These are phyloP conservation scores for Podocnemis expansa DNA, from an alignment of 2,113 vertebrate species.

Conservation along the genomic window DNA sequence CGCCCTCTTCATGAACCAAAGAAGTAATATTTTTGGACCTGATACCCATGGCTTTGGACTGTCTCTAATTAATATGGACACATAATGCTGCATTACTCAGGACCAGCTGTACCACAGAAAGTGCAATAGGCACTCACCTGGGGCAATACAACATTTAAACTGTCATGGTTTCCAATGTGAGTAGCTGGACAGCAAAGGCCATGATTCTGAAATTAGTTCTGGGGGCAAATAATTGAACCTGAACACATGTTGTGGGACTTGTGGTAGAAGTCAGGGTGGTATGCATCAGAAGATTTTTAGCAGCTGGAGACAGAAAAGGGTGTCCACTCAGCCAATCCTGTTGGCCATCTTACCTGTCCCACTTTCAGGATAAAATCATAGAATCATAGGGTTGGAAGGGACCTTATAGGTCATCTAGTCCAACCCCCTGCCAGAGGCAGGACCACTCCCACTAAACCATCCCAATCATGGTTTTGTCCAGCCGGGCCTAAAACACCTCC, in stretches of 20 bases:
- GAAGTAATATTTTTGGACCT: background rate
- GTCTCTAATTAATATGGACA: background rate
- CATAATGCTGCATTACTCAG: background rate
- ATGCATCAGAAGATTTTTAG: background rate
- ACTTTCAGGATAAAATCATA: background rate
- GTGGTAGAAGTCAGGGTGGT: background rate
- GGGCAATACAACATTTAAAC: background rate
- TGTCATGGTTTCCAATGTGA: background rate
- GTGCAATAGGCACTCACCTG: background rate
- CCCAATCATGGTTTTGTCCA: too few relatives aligned
- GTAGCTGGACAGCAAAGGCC: background rate
- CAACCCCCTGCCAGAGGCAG: too few relatives aligned
- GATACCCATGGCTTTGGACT: background rate
- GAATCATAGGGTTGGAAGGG: too few relatives aligned
- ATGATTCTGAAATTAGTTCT: fast-evolving
- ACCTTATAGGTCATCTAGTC: too few relatives aligned
- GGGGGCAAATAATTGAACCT: background rate
- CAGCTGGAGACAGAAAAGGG: fast-evolving
- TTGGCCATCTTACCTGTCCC: background rate
- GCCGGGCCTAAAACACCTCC: too few relatives aligned
- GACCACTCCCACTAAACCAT: too few relatives aligned
- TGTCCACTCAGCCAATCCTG: background rate
- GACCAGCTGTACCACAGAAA: background rate
- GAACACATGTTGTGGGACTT: background rate
- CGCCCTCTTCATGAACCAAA: background rate